Conservation (phyloP, 1,140 invertebrate genomes). For the Acromyrmex charruanus region DNA sequence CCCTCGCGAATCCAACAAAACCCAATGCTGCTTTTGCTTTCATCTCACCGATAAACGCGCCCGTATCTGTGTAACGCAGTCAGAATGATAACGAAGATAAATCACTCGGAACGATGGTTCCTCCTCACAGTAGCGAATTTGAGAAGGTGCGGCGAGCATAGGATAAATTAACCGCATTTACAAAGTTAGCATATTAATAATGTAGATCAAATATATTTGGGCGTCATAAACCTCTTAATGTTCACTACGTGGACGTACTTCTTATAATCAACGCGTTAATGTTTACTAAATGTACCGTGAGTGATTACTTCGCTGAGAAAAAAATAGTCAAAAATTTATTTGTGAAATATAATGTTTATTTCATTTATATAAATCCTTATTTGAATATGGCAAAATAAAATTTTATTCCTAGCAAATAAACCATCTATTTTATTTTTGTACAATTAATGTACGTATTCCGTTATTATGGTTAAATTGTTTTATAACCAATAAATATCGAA, state of each 20-base stretch:
- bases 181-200: constrained; percentile 24
- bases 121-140: neutral
- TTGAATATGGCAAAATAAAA: too few relatives aligned
- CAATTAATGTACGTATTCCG: too few relatives aligned
- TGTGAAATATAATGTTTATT: too few relatives aligned
- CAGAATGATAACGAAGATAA: constrained; percentile 62
- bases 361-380: too few relatives aligned
- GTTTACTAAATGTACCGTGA: neutral
- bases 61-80: constrained; percentile 38
- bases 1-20: constrained; percentile 34
- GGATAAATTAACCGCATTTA: constrained; percentile 33
- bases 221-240: neutral
- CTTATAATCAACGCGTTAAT: neutral
- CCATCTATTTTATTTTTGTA: too few relatives aligned
- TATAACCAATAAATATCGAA: too few relatives aligned
- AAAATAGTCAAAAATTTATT: too few relatives aligned
- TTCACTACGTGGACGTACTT: neutral
- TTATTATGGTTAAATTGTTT: too few relatives aligned
- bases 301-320: too few relatives aligned
- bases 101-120: constrained; percentile 15
- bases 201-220: neutral
- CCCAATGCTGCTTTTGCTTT: constrained; percentile 56
- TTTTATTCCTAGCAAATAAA: too few relatives aligned
- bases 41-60: constrained; percentile 67
- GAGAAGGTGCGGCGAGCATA: constrained; percentile 22